phyloP scores from a whole-genome alignment of 2,888 invertebrate genomes.

The Sisyra terminalis region DNA sequence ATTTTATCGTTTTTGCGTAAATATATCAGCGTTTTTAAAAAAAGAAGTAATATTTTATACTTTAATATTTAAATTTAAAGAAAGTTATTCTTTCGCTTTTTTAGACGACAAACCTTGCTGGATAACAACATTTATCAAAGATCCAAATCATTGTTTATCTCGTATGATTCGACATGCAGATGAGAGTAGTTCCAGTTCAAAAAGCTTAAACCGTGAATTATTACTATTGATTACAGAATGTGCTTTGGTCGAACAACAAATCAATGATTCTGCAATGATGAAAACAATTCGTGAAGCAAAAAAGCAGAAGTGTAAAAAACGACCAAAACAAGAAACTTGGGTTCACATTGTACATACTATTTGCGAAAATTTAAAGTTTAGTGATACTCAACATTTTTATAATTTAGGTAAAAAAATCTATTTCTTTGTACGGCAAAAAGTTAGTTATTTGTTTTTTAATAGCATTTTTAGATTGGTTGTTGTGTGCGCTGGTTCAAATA shows the following conservation, averaged over 20 bases:
- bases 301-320: constrained; percentile 8
- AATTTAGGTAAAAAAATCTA: constrained; percentile 28
- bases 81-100: constrained; percentile 7
- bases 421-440: constrained; percentile 1
- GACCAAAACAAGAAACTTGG: constrained; percentile 22
- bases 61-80: neutral
- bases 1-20: constrained; percentile 26
- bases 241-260: constrained; percentile 20
- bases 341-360: constrained; percentile 28
- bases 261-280: constrained; percentile 14
- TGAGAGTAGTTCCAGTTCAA: constrained; percentile 17
- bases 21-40: constrained; percentile 18
- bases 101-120: constrained; percentile 18
- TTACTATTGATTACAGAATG: constrained; percentile 23
- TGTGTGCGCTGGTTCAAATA: constrained; percentile 31
- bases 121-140: constrained; percentile 21
- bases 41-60: constrained; percentile 14
- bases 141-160: constrained; percentile 17
- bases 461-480: constrained; percentile 33
- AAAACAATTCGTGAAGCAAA: neutral
- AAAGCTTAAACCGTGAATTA: constrained; percentile 21
- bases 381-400: constrained; percentile 35
- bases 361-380: constrained; percentile 30
- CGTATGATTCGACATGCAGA: constrained; percentile 17
- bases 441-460: constrained; percentile 6